Evolutionary conservation across 92 coral and sea anemone species (phyloP).

Genomic region (Paramuricea clavata): DNA sequence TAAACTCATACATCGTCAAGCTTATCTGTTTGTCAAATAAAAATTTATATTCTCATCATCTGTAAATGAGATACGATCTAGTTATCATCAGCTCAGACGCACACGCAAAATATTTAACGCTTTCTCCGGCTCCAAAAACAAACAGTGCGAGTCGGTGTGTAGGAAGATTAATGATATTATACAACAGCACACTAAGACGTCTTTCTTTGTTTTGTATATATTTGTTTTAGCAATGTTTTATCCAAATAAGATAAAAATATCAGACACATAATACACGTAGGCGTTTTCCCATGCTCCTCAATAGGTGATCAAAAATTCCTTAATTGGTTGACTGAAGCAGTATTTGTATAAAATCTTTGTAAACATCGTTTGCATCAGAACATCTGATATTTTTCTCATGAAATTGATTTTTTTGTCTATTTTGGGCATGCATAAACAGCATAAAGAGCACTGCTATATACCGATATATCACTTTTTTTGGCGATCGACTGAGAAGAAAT

Average conservation of each 20-base stretch:
- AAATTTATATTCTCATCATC: constrained; percentile 6
- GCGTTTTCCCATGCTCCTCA: background rate
- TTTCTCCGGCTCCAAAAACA: background rate
- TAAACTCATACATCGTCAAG: constrained; percentile 12
- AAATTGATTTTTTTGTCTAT: background rate
- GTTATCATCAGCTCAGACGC: background rate
- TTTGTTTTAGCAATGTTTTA: background rate
- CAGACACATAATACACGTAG: background rate
- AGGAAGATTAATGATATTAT: background rate
- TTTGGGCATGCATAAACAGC: background rate
- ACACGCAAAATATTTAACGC: constrained; percentile 7
- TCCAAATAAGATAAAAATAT: constrained; percentile 3
- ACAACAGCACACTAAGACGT: constrained; percentile 10
- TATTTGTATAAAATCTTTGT: background rate
- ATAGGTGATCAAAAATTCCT: background rate
- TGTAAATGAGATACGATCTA: background rate
- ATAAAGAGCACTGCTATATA: too few species aligned
- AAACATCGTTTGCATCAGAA: background rate
- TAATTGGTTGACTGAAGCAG: background rate
- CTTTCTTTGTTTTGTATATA: background rate
- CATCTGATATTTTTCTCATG: background rate
- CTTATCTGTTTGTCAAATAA: background rate
- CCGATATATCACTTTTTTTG: too few species aligned
- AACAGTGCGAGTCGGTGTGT: constrained; percentile 19
- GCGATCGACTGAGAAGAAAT: too few species aligned